Conservation (phyloP, 2,113 vertebrate species). For the Brachypteracias leptosomus region DNA sequence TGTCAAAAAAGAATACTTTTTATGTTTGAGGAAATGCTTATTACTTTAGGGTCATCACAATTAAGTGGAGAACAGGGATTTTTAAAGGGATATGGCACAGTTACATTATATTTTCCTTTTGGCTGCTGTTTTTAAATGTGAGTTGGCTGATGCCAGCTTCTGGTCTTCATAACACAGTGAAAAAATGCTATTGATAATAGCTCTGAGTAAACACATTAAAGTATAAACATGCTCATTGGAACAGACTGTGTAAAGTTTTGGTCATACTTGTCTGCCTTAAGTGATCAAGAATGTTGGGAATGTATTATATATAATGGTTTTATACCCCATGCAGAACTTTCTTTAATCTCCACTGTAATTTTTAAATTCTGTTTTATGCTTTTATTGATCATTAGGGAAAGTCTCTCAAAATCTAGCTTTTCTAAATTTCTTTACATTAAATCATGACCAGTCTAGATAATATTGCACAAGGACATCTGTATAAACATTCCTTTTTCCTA, state of each 20-base stretch:
- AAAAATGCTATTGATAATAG: not conserved
- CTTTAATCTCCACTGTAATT: not conserved
- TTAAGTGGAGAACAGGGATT: not conserved
- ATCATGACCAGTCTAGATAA: not conserved
- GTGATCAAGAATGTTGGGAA: not conserved
- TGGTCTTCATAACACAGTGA: not conserved
- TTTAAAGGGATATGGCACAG: not conserved
- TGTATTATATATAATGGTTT: not conserved
- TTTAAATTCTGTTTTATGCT: not conserved
- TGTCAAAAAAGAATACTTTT: not conserved
- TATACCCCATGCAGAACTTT: not conserved
- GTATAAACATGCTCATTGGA: not conserved
- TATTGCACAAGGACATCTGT: not conserved
- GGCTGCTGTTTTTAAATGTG: not conserved
- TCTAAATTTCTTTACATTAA: not conserved
- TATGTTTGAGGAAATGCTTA: conserved; percentile 25
- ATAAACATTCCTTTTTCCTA: not conserved
- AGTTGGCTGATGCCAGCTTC: not conserved
- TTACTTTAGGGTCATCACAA: conserved; percentile 29
- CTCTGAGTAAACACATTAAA: not conserved
- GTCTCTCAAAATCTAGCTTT: not conserved
- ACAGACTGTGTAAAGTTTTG: not conserved
- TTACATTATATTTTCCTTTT: not conserved
- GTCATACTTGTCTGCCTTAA: not conserved
- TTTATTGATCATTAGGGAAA: not conserved